Conservation (phyloP, 92 coral and sea anemone species). For the Virgularia gustaviana region DNA sequence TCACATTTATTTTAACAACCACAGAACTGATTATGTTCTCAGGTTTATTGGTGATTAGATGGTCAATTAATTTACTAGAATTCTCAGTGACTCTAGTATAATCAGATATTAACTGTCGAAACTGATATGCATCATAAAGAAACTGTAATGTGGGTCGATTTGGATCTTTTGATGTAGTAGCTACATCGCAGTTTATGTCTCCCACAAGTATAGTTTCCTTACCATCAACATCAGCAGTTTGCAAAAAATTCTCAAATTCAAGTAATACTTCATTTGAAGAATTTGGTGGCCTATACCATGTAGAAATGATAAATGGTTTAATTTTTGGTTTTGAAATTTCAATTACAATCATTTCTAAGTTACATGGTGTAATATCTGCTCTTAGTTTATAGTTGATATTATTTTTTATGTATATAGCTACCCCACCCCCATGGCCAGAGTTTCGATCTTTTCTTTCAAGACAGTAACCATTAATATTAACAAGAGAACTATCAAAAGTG, state of each 20-base stretch:
- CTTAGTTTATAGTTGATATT: conserved; percentile 5
- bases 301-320: conserved; percentile 11
- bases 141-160: neutral
- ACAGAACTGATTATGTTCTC: conserved; percentile 13
- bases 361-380: neutral
- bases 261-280: conserved; percentile 6
- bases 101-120: conserved; percentile 13
- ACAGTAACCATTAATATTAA: neutral
- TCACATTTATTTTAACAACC: neutral
- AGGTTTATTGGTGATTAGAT: conserved; percentile 5
- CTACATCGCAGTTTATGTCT: neutral
- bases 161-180: neutral
- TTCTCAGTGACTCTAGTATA: conserved; percentile 20
- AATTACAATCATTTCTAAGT: conserved; percentile 14
- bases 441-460: conserved; percentile 11
- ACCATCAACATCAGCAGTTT: neutral
- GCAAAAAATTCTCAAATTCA: conserved; percentile 13
- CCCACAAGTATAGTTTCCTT: conserved; percentile 13
- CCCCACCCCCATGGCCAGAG: conserved; percentile 6
- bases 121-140: conserved; percentile 19
- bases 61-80: conserved; percentile 6
- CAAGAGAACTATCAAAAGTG: neutral
- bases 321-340: conserved; percentile 13
- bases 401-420: neutral
- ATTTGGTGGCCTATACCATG: conserved; percentile 31